Evolutionary conservation across 2,797 vertebrate species (phyloP), one percentile per base, ranked within the genome.

Genomic region (Lutjanus argentimaculatus): DNA sequence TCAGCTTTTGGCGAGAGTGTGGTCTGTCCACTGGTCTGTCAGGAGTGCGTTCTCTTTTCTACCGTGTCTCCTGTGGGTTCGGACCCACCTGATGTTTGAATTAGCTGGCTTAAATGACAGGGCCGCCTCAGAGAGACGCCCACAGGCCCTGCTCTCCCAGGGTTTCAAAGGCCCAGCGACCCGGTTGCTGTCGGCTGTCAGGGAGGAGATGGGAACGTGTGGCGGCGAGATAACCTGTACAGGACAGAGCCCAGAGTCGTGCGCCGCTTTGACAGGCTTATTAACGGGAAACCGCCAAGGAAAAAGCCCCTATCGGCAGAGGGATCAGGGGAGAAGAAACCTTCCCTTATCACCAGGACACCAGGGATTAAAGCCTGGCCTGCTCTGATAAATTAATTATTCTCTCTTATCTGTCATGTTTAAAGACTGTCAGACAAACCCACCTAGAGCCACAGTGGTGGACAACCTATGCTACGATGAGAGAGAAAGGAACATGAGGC

Each of bases 321-420:
- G 90, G 86, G 78, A 92, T 95, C 96, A 95, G 88, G 88, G 85
- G 92, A 93, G 93, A 94, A 92, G 94, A 93, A 95, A 92, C 93
- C 93, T 86, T 91, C 83, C 84, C 93, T 96, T 96, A 97, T 96
- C 95, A 90, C 92, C 79, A 74, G 91, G 94, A 95, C 92, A 94
- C 94, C 92, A 74, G 91, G 93, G 96, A 96, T 95, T 96, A 95
- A 93, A 95, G 95, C 92, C 94, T 95, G 91, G 90, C 85, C 90
- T 86, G 89, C 91, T 88, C 89, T 86, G 83, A 95, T 95, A 95
- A 96, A 96, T 96, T 96, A 96, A 96, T 95, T 94, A 95, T 94
- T 96, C 86, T 72, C 85, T 95, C 93, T 96, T 93, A 95, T 95
- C 93, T 92, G 79, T 91, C 95, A 93, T 91, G 93, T 93, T 95